phyloP scores from a whole-genome alignment of 2,797 vertebrate genomes.

The Hydrophis major region DNA sequence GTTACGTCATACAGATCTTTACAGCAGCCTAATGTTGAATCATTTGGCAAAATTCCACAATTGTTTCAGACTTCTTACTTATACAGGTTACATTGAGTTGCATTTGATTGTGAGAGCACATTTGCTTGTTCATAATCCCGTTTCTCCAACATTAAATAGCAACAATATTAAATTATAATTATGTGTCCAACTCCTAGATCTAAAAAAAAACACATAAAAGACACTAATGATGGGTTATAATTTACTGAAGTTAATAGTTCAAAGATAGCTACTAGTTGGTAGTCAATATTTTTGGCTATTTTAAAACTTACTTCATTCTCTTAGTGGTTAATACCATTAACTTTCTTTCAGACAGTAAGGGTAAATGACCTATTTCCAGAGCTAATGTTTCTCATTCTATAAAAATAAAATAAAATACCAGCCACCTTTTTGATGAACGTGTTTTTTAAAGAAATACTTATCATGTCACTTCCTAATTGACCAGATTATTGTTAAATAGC shows the following conservation, averaged over 20 bases:
- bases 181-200: background rate
- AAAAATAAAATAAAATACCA: background rate
- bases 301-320: background rate
- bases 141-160: background rate
- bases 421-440: background rate
- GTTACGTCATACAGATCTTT: background rate
- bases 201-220: background rate
- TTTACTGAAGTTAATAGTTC: background rate
- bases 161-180: background rate
- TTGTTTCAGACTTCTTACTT: background rate
- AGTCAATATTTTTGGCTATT: background rate
- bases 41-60: background rate
- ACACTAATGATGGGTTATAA: background rate
- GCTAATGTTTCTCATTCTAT: background rate
- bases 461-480: slow-evolving; percentile 11
- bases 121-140: background rate
- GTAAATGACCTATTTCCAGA: background rate
- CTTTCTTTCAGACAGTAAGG: accelerated
- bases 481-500: background rate
- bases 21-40: background rate
- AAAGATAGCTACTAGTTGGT: background rate
- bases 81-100: background rate
- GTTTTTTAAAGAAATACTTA: slow-evolving; percentile 14
- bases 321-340: background rate
- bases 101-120: background rate